Conservation (phyloP, 2,888 invertebrate species). For the Tenthredo mesomela region DNA sequence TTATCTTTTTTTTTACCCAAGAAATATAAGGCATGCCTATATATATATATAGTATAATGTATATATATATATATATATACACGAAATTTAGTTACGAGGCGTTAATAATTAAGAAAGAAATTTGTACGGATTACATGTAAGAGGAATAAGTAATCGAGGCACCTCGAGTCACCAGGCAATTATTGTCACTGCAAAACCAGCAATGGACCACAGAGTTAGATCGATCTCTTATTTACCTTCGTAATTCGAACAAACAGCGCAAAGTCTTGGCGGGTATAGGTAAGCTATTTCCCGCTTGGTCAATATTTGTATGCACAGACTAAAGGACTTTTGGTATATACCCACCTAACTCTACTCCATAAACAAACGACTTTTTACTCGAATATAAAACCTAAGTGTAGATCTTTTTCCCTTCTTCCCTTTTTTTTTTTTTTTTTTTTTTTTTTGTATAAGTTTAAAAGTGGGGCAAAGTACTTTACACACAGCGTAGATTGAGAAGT, state of each 20-base stretch:
- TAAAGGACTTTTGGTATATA: background rate
- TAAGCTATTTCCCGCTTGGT: background rate
- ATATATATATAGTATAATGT: too few relatives aligned
- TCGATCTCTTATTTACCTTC: slow-evolving; percentile 41
- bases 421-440: background rate
- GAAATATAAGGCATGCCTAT: background rate
- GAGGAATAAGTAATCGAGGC: background rate
- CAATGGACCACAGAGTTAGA: slow-evolving; percentile 5
- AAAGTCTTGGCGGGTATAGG: background rate
- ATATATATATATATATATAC: background rate
- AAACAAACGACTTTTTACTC: slow-evolving; percentile 10
- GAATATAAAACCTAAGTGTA: background rate
- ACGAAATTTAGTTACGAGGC: too few relatives aligned
- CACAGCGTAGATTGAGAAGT: background rate
- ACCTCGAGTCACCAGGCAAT: background rate
- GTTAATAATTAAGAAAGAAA: background rate
- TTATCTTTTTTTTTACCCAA: background rate
- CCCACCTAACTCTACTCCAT: background rate
- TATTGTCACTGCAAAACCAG: background rate
- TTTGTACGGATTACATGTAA: background rate
- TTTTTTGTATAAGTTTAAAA: background rate
- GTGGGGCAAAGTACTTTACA: background rate
- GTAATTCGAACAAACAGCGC: slow-evolving; percentile 50
- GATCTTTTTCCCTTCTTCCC: background rate
- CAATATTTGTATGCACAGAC: slow-evolving; percentile 18